Evolutionary conservation across 2,888 invertebrate species (phyloP), one percentile per base, ranked within the genome.

Genomic region (Sacculina carcini): DNA sequence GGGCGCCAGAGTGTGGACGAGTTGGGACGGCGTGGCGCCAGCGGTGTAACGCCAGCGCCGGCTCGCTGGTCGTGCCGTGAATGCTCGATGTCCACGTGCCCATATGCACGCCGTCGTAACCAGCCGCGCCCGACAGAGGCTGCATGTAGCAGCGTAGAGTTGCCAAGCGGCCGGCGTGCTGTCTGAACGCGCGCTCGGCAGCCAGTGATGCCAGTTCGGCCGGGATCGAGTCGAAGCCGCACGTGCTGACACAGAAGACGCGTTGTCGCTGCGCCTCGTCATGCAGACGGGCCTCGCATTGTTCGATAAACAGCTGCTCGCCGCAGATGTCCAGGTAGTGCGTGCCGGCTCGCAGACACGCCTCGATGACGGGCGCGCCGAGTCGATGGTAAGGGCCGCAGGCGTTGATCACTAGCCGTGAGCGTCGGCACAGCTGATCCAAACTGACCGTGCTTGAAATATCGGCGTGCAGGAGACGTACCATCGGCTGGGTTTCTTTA

Each of bases 141-240:
- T 9, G 24, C 24, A 40, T 14, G 40, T 40, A 40, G 40, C 40
- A 40, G 24, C 40, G 24, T n/a, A 40, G 1, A 7, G 24, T 26
- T 14, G 24, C 26, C 5, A 40, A 26, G 26, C 40, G 24, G 24
- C 40, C 40, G 14, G 24, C 24, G n/a, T n/a, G n/a, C n/a, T n/a
- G n/a, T n/a, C n/a, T n/a, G 14, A 40, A 6, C 14, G 40, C 24
- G 40, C n/a, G 40, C 24, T 54, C 53, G 28, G 55, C 24, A 38
- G 48, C 48, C 6, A 47, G 26, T 10, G 54, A 52, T 19, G 55
- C 56, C 32, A 56, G 10, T 21, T 56, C 56, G 6, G 56, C 56
- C 28, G 56, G 56, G 12, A 56, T 51, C 14, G 56, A 56, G 46
- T 56, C 56, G 31, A 56, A 56, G n/a, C 56, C 56, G 49, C 56